Conservation (phyloP, 2,888 invertebrate species). For the Drosophila stalkeri region DNA sequence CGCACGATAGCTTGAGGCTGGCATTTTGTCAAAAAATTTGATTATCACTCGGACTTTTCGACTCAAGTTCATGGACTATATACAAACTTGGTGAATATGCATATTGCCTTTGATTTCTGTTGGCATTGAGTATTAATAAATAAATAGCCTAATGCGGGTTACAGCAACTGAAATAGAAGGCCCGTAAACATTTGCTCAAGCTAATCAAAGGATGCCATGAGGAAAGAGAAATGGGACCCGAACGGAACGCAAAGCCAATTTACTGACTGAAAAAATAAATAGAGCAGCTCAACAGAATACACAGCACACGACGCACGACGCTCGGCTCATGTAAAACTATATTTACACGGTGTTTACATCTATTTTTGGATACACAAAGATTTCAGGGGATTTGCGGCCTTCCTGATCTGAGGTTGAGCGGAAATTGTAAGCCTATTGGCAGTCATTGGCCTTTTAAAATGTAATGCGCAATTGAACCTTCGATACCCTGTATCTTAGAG, state of each 20-base stretch:
- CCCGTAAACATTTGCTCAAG: conserved; percentile 19
- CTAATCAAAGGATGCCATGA: conserved; percentile 29
- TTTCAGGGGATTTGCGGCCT: conserved; percentile 15
- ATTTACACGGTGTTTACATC: conserved; percentile 3
- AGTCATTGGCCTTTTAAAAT: conserved; percentile 15
- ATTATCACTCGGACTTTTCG: conserved; percentile 4
- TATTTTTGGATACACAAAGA: conserved; percentile 36
- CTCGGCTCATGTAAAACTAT: conserved; percentile 4
- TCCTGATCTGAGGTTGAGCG: conserved; percentile 40
- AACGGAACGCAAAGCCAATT: conserved; percentile 45
- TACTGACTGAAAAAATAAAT: conserved; percentile 6
- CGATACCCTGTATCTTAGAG: background rate
- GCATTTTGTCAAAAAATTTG: conserved; percentile 10
- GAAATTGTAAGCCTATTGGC: conserved; percentile 51
- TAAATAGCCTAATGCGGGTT: conserved; percentile 7
- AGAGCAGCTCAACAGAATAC: background rate
- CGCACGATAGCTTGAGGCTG: conserved; percentile 17
- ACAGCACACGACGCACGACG: background rate
- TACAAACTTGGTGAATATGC: background rate
- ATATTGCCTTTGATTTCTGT: background rate
- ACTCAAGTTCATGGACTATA: background rate
- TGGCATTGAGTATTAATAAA: conserved; percentile 7
- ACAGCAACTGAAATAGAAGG: background rate
- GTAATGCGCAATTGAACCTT: conserved; percentile 8
- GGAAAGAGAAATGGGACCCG: conserved; percentile 9